phyloP scores from a whole-genome alignment of 1,140 invertebrate genomes.

The Diprion similis region DNA sequence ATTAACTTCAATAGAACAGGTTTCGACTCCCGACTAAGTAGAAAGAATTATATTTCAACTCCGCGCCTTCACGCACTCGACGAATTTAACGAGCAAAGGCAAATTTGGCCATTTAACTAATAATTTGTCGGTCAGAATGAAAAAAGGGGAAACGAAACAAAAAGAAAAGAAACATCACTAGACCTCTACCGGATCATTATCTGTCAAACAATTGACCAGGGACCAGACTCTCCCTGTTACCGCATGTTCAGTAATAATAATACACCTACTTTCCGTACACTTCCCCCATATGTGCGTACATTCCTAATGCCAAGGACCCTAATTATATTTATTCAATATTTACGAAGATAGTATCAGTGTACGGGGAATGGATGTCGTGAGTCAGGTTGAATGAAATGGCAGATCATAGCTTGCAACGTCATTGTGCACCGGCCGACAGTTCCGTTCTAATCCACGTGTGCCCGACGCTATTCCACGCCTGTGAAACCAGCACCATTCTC shows the following conservation, averaged over 20 bases:
- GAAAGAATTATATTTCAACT: not conserved
- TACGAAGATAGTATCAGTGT: constrained; percentile 42
- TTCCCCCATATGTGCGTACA: not conserved
- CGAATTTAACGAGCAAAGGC: not conserved
- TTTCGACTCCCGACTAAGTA: not conserved
- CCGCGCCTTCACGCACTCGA: not conserved
- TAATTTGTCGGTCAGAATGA: not conserved
- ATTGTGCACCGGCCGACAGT: constrained; percentile 29
- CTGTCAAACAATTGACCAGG: too few relatives aligned
- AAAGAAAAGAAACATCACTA: not conserved
- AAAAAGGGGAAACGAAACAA: not conserved
- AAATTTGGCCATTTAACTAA: not conserved
- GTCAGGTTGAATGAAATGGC: constrained; percentile 42
- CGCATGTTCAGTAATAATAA: not conserved
- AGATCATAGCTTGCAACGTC: constrained; percentile 43
- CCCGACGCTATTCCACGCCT: not conserved
- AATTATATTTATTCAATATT: constrained; percentile 54
- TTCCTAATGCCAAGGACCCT: constrained; percentile 26
- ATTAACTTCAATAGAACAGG: not conserved
- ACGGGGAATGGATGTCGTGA: constrained; percentile 36
- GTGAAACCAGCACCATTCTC: too few relatives aligned
- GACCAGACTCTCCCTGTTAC: not conserved
- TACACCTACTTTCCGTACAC: not conserved
- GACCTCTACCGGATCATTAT: not conserved
- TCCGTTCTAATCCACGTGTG: constrained; percentile 6